A percentile compares a stretch with the other conserved stretches of the same genome.
These are phyloP conservation scores for Malurus alboscapulatus DNA, from an alignment of 2,113 vertebrate species.

Conservation along the genomic window DNA sequence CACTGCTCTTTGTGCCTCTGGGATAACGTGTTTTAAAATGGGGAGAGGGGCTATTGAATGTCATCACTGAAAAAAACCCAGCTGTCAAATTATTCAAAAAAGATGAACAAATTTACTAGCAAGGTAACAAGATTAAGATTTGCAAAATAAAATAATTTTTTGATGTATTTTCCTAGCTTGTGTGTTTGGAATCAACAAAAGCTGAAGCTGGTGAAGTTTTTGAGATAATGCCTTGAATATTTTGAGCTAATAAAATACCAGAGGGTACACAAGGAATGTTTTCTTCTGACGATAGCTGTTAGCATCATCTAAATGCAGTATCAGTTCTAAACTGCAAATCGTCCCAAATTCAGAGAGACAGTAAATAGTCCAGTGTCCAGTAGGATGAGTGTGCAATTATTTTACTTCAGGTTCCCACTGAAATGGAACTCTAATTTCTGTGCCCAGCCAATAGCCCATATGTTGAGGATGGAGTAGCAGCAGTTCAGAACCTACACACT, in stretches of 20 bases:
- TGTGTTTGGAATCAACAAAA: constrained; percentile 32
- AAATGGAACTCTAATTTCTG: neutral
- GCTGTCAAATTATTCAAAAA: neutral
- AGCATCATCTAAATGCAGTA: neutral
- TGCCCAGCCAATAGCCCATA: neutral
- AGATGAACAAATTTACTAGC: neutral
- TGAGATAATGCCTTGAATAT: neutral
- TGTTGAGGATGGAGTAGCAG: neutral
- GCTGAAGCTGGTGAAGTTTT: constrained; percentile 6
- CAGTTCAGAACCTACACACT: neutral
- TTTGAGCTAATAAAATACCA: neutral
- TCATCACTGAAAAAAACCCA: neutral
- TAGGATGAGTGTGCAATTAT: neutral
- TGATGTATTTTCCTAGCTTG: neutral
- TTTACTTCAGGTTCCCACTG: neutral
- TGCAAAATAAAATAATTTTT: neutral
- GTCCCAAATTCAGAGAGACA: neutral
- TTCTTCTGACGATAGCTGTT: neutral
- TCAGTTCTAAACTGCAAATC: neutral
- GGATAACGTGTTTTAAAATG: neutral
- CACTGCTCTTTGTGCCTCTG: neutral
- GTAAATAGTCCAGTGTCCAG: neutral
- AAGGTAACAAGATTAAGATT: neutral
- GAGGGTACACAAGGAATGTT: neutral
- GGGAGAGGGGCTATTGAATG: neutral